Evolutionary conservation across 1,140 invertebrate genomes (phyloP).

Genomic region (Aphelinus atriplicis): DNA sequence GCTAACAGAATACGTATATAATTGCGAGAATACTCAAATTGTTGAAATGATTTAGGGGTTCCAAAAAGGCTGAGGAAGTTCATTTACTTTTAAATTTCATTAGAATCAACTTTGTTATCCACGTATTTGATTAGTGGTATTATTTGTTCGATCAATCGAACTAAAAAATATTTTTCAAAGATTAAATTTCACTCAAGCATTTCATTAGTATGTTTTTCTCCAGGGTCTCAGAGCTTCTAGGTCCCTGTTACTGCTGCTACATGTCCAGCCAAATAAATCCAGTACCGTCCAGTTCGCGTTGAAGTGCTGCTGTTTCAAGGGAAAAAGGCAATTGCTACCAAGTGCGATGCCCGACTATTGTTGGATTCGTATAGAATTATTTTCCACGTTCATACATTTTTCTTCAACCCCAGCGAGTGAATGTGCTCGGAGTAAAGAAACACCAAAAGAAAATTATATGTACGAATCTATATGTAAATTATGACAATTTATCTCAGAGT

Average conservation of each 20-base stretch:
- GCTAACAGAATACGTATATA: too few species aligned
- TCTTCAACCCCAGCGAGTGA: background rate
- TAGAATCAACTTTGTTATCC: too few species aligned
- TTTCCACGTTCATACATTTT: slow-evolving; percentile 14
- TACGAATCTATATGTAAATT: slow-evolving; percentile 14
- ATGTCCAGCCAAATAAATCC: slow-evolving; percentile 57
- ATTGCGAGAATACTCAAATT: too few species aligned
- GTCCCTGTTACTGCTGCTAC: slow-evolving; percentile 52
- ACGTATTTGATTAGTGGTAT: too few species aligned
- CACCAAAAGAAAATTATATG: slow-evolving; percentile 34
- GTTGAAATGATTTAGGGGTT: too few species aligned
- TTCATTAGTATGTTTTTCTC: background rate
- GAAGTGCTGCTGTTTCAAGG: slow-evolving; percentile 25
- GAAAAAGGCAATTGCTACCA: background rate
- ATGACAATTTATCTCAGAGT: slow-evolving; percentile 31
- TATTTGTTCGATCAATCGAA: too few species aligned
- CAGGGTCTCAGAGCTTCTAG: slow-evolving; percentile 45
- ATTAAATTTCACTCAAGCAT: too few species aligned
- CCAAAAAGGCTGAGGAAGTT: too few species aligned
- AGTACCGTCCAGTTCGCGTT: slow-evolving; percentile 61
- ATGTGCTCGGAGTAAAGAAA: slow-evolving; percentile 12
- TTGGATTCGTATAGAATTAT: slow-evolving; percentile 18
- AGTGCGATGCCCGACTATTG: background rate
- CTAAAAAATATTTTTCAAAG: too few species aligned
- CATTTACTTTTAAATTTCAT: too few species aligned